A percentile compares a stretch with the other conserved stretches of the same genome.
Evolutionary conservation across 2,888 invertebrate genomes (phyloP).

Genomic region (Callimorpha dominula): DNA sequence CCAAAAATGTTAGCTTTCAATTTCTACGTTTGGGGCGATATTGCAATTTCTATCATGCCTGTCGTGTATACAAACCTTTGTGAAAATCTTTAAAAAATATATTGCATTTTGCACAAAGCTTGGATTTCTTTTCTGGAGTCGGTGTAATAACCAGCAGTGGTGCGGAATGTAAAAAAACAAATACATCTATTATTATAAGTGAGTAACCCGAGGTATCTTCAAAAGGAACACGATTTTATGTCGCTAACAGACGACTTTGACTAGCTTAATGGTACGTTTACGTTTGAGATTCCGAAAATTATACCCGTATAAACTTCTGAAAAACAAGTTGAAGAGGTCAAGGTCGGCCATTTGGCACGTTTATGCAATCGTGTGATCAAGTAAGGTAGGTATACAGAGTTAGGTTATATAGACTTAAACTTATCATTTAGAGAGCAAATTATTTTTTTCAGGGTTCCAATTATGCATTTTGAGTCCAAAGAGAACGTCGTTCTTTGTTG

Average conservation of each 20-base stretch:
- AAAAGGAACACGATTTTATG: background rate
- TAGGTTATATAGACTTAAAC: background rate
- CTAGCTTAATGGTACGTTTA: background rate
- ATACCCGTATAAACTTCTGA: background rate
- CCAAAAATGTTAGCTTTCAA: constrained; percentile 33
- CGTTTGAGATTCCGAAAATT: constrained; percentile 1
- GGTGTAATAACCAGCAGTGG: no score
- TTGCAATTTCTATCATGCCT: constrained; percentile 27
- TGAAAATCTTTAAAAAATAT: background rate
- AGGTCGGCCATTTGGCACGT: background rate
- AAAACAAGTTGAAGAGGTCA: constrained; percentile 3
- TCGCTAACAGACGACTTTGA: background rate
- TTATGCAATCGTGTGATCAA: background rate
- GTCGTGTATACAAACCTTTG: constrained; percentile 4
- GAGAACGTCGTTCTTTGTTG: background rate
- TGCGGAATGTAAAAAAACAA: background rate
- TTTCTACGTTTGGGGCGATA: constrained; percentile 27
- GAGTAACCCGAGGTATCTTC: background rate
- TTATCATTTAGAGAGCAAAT: background rate
- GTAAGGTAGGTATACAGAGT: background rate
- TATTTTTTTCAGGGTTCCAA: background rate
- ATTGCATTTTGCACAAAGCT: background rate
- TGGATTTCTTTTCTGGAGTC: background rate
- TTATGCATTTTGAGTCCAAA: background rate
- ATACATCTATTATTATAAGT: background rate